Percentiles rank a stretch among this genome's conserved stretches.
Conservation (phyloP, 2,113 vertebrate genomes). For the Todiramphus chloris region DNA sequence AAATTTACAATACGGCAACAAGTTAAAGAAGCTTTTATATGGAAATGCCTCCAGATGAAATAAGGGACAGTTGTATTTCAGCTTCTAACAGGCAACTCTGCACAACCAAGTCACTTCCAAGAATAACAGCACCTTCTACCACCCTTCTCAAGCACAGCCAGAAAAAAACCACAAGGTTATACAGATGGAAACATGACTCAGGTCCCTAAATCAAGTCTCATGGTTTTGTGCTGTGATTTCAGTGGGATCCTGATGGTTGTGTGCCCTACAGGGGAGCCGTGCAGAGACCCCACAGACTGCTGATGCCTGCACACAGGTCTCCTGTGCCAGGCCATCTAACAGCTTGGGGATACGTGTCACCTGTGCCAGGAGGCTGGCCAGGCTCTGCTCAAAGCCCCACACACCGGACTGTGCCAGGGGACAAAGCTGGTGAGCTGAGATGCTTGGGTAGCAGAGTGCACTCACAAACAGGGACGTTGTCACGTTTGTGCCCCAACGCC, state of each 20-base stretch:
- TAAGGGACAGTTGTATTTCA: slow-evolving; percentile 15
- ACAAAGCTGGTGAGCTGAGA: background rate
- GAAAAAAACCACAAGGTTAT: background rate
- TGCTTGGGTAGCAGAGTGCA: background rate
- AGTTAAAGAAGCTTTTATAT: slow-evolving; percentile 35
- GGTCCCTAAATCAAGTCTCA: background rate
- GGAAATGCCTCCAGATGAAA: slow-evolving; percentile 21
- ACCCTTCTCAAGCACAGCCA: background rate
- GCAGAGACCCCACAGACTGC: background rate
- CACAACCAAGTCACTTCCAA: background rate
- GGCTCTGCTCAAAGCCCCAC: background rate
- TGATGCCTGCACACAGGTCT: background rate
- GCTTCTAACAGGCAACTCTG: background rate
- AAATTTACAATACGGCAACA: background rate
- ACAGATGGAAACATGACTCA: background rate
- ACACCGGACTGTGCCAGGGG: accelerated
- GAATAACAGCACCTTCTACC: slow-evolving; percentile 31
- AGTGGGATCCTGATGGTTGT: background rate
- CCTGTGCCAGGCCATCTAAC: background rate
- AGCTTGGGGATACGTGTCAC: accelerated
- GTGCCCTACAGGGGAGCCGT: background rate
- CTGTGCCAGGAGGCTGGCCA: accelerated
- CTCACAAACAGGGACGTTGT: background rate
- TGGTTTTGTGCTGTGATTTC: background rate
- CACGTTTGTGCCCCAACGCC: background rate